Conservation (phyloP, 2,888 invertebrate genomes). For the Pseudococcus viburni region DNA sequence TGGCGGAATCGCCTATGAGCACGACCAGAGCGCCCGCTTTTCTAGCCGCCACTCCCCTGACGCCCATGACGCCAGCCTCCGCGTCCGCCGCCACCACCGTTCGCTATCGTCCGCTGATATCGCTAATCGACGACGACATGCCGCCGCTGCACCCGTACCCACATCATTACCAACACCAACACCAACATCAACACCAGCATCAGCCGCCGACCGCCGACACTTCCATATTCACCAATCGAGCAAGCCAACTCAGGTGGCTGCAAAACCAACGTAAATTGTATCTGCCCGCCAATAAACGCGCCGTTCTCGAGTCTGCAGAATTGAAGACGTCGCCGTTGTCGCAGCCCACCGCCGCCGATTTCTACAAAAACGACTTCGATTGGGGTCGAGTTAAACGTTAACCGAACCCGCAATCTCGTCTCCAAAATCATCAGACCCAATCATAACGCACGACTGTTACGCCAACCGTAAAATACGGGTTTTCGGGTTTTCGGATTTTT, state of each 20-base stretch:
- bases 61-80: not conserved
- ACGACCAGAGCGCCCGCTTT: constrained; percentile 24
- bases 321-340: not conserved
- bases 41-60: not conserved
- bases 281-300: not conserved
- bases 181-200: too few relatives aligned
- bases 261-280: constrained; percentile 13
- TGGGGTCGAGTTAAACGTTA: not conserved
- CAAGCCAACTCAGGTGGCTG: constrained; percentile 37
- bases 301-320: not conserved
- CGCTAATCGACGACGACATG: constrained; percentile 17
- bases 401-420: not conserved
- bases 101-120: not conserved
- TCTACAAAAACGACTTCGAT: constrained; percentile 23
- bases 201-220: not conserved
- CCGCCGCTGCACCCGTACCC: not conserved
- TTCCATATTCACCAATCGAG: constrained; percentile 36
- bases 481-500: too few relatives aligned
- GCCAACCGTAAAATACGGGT: too few relatives aligned
- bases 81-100: not conserved
- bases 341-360: not conserved
- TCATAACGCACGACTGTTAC: too few relatives aligned
- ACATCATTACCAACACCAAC: too few relatives aligned
- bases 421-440: too few relatives aligned
- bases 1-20: constrained; percentile 26